Percentiles rank a stretch among this genome's conserved stretches.
Evolutionary conservation across 2,888 invertebrate species (phyloP).

Genomic region (Scaptomyza reducta): DNA sequence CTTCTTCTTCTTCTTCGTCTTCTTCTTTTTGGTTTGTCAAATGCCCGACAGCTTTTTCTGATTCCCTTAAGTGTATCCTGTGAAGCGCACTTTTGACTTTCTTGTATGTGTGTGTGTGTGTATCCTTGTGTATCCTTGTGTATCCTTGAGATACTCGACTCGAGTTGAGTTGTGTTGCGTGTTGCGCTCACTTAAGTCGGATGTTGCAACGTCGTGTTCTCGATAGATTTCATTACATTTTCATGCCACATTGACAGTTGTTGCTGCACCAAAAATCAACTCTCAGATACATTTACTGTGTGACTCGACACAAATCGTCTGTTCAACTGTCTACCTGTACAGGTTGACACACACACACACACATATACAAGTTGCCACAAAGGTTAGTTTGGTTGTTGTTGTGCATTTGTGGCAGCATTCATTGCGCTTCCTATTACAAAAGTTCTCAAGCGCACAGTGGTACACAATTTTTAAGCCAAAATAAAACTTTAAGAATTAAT

Average conservation of each 20-base stretch:
- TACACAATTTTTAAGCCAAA: no score
- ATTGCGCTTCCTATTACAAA: slow-evolving; percentile 45
- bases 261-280: slow-evolving; percentile 4
- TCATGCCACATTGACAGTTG: slow-evolving; percentile 63
- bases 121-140: neutral
- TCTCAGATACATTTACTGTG: slow-evolving; percentile 16
- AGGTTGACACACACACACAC: slow-evolving; percentile 22
- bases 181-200: slow-evolving; percentile 10
- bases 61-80: slow-evolving; percentile 45
- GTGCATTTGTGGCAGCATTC: slow-evolving; percentile 20
- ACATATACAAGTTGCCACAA: neutral
- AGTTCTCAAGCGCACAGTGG: slow-evolving; percentile 22
- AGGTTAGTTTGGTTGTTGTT: slow-evolving; percentile 1
- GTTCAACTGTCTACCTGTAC: neutral
- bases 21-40: neutral
- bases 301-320: no score
- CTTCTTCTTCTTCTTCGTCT: no score
- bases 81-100: neutral
- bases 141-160: slow-evolving; percentile 24
- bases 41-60: slow-evolving; percentile 23
- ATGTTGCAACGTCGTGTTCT: slow-evolving; percentile 9
- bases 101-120: neutral
- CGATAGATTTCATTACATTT: slow-evolving; percentile 49
- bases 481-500: no score
- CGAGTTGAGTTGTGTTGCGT: neutral